Percentiles rank a stretch among this genome's conserved stretches.
These are phyloP conservation scores for Drosophila pseudoobscura DNA, from an alignment of 1,140 invertebrate genomes.

Conservation along the genomic window DNA sequence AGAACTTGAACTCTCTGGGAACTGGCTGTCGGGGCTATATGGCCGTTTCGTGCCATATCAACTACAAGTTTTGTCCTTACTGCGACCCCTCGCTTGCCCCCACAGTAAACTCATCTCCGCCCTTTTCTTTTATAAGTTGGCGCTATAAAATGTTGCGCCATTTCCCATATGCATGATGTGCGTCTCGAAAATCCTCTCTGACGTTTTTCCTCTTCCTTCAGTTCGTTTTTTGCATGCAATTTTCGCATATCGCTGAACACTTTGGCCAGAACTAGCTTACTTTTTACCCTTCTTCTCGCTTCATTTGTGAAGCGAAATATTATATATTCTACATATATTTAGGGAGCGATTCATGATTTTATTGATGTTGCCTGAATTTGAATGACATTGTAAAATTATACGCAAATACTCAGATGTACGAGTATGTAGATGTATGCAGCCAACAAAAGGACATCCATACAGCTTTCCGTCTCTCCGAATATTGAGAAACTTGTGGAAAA, in stretches of 20 bases:
- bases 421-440: slow-evolving; percentile 44
- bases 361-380: slow-evolving; percentile 77
- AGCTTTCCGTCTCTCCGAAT: slow-evolving; percentile 4
- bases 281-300: slow-evolving; percentile 10
- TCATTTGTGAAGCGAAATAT: slow-evolving; percentile 27
- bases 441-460: slow-evolving; percentile 25
- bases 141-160: slow-evolving; percentile 46
- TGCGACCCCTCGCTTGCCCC: not conserved
- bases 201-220: not conserved
- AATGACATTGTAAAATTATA: slow-evolving; percentile 79
- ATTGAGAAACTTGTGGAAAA: slow-evolving; percentile 4
- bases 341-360: slow-evolving; percentile 67
- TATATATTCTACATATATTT: slow-evolving; percentile 48
- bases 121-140: slow-evolving; percentile 56
- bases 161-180: slow-evolving; percentile 35
- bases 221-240: slow-evolving; percentile 77
- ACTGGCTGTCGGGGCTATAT: slow-evolving; percentile 37
- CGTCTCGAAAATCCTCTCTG: not conserved
- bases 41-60: slow-evolving; percentile 64
- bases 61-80: slow-evolving; percentile 52
- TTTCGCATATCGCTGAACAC: slow-evolving; percentile 17
- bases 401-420: slow-evolving; percentile 30
- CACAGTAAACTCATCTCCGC: not conserved
- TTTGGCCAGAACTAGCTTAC: not conserved
- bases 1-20: slow-evolving; percentile 42